Conservation (phyloP, 2,797 vertebrate genomes). For the Dicrostonyx torquatus region DNA sequence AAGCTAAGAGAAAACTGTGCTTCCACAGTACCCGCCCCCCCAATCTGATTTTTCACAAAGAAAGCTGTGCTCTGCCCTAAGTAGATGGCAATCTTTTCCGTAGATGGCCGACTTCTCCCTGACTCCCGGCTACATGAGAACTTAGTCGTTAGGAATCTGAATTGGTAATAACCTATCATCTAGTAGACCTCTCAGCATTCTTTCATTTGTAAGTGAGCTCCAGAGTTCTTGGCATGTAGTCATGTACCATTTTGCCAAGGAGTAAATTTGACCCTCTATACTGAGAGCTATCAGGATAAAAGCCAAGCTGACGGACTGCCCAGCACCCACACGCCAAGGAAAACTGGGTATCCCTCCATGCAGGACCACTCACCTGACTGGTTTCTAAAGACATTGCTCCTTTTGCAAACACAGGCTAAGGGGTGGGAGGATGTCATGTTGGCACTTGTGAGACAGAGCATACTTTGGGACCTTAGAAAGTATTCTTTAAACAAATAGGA, state of each 20-base stretch:
- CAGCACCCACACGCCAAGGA: background rate
- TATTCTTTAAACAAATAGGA: conserved; percentile 42
- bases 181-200: background rate
- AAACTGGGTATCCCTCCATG: background rate
- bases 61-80: background rate
- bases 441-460: background rate
- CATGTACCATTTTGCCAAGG: conserved; percentile 12
- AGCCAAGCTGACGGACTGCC: background rate
- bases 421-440: background rate
- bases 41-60: conserved; percentile 8
- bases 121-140: conserved; percentile 19
- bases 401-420: conserved; percentile 9
- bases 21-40: background rate
- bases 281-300: background rate
- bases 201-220: conserved; percentile 22
- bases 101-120: background rate
- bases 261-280: background rate
- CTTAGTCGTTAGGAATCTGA: conserved; percentile 31
- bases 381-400: conserved; percentile 3
- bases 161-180: background rate
- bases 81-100: background rate
- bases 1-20: background rate
- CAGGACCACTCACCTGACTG: background rate
- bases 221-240: background rate
- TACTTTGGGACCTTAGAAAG: conserved; percentile 23